Evolutionary conservation across 2,797 vertebrate genomes (phyloP).

Genomic region (Vespertilio murinus): DNA sequence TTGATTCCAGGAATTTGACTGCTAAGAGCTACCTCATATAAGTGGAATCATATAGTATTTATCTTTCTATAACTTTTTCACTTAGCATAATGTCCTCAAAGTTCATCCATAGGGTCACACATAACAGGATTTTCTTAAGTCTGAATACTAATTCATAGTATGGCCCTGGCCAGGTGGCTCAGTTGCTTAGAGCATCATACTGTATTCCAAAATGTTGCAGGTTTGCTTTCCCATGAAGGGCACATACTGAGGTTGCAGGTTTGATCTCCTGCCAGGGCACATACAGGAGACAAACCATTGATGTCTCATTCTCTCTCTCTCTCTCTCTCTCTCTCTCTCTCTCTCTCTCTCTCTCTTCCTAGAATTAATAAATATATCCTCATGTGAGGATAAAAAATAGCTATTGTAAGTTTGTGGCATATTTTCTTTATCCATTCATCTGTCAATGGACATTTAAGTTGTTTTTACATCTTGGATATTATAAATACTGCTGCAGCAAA

Average conservation of each 20-base stretch:
- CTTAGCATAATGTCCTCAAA: neutral
- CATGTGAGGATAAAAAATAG: neutral
- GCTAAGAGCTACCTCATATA: neutral
- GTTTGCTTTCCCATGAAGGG: neutral
- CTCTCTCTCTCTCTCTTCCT: neutral
- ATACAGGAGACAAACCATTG: neutral
- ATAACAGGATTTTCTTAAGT: neutral
- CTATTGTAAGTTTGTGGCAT: neutral
- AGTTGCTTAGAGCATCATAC: neutral
- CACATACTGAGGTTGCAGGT: no score
- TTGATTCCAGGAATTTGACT: neutral
- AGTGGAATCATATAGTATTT: neutral
- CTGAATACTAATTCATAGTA: neutral
- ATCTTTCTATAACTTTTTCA: neutral
- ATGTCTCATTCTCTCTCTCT: neutral
- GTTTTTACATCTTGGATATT: neutral
- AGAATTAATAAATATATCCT: neutral
- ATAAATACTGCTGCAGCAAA: neutral
- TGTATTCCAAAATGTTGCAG: neutral
- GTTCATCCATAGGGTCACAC: neutral
- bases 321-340: no score
- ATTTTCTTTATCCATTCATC: neutral
- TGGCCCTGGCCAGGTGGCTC: neutral
- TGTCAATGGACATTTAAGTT: neutral
- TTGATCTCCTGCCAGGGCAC: neutral